phyloP scores from a whole-genome alignment of 2,797 vertebrate species.

The Micropoecilia bifurca region DNA sequence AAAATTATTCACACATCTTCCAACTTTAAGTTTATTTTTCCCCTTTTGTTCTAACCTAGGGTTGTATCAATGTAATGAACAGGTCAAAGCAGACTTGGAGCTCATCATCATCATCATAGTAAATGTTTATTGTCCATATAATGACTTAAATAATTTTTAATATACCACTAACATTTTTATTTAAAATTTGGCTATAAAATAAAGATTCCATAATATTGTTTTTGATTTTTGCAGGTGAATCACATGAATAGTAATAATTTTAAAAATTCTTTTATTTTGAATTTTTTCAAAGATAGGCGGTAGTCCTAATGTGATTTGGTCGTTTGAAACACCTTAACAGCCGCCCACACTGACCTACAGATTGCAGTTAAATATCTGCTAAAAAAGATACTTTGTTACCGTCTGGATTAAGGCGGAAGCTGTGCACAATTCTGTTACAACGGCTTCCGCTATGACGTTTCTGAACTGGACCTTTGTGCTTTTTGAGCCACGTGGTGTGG shows the following conservation, averaged over 20 bases:
- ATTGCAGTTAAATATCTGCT: background rate
- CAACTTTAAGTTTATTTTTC: no score
- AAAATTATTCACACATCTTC: no score
- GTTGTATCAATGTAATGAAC: background rate
- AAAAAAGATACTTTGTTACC: background rate
- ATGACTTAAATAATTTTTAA: no score
- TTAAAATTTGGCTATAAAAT: no score
- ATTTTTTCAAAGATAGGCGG: background rate
- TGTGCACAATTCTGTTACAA: background rate
- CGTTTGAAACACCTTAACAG: background rate
- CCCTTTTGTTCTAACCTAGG: no score
- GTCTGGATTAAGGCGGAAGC: background rate
- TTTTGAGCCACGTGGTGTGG: conserved; percentile 57
- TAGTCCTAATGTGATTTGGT: background rate
- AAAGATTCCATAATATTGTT: background rate
- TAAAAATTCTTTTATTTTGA: background rate
- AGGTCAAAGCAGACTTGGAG: background rate
- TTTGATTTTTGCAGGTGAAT: background rate
- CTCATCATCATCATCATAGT: background rate
- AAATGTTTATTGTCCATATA: background rate
- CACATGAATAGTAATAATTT: background rate
- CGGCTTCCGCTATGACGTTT: conserved; percentile 21
- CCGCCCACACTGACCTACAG: background rate
- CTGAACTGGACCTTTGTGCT: conserved; percentile 24
- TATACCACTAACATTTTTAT: no score